A percentile compares a stretch with the other conserved stretches of the same genome.
Conservation (phyloP, 2,888 invertebrate genomes). For the Griposia aprilina region DNA sequence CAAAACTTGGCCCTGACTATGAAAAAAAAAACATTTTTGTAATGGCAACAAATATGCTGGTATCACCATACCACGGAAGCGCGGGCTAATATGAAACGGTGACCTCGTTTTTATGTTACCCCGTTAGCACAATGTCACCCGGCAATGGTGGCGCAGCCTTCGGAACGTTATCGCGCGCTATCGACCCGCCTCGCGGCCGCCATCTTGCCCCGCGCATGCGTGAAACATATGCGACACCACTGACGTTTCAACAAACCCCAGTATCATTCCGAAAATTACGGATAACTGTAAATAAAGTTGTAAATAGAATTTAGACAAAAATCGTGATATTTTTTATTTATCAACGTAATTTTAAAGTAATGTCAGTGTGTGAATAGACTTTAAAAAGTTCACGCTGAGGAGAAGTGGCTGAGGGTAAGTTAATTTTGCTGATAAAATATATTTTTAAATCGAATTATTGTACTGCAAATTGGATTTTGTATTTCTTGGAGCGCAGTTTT, state of each 20-base stretch:
- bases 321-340: constrained; percentile 62
- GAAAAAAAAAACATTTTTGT: constrained; percentile 37
- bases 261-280: constrained; percentile 77
- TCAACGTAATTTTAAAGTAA: constrained; percentile 55
- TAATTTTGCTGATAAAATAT: constrained; percentile 61
- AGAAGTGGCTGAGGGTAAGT: constrained; percentile 59
- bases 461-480: constrained; percentile 72
- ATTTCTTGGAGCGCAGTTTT: constrained; percentile 50
- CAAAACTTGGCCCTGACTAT: neutral
- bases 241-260: constrained; percentile 83
- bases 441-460: constrained; percentile 73
- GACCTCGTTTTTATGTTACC: constrained; percentile 86
- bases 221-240: constrained; percentile 83
- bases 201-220: constrained; percentile 82
- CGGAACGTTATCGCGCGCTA: constrained; percentile 82
- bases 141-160: constrained; percentile 84
- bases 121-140: constrained; percentile 84
- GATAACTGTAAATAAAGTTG: constrained; percentile 82
- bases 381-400: constrained; percentile 29
- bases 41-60: constrained; percentile 65
- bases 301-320: constrained; percentile 72
- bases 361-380: constrained; percentile 69
- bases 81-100: constrained; percentile 83
- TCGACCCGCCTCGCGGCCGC: constrained; percentile 79
- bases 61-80: constrained; percentile 75